Evolutionary conservation across 2,888 invertebrate genomes (phyloP), one percentile per base, ranked within the genome.

Genomic region (Drosophila macrospina): DNA sequence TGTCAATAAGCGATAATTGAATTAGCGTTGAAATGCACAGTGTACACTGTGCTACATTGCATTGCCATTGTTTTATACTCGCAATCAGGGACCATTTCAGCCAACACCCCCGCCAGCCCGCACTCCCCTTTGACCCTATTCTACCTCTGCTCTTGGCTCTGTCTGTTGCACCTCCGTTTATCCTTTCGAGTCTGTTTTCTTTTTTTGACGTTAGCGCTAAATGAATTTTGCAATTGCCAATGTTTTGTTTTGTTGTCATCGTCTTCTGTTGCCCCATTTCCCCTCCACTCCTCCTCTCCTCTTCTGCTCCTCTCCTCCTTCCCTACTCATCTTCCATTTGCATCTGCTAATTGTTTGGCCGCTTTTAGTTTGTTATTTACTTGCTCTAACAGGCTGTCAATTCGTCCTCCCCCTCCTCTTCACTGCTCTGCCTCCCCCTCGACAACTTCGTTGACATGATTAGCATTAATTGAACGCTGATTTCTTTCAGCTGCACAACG

Each of bases 1-100:
- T 87, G 86, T 88, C 89, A 89, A 88, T 89, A 89, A 88, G 81
- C 82, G 88, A 86, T 89, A 89, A 89, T 89, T 89, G 88, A 88
- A 89, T 89, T 89, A 89, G 76, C 77, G 77, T 69, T 80, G 75
- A 82, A 78, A 79, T 79, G 74, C 70, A 71, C 83, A 83, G 71
- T 72, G 69, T 78, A 72, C 80, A 77, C 80, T 82, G 80, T 72
- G 66, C 83, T 68, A 78, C 75, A 75, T 81, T 70, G 73, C 79
- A 75, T 54, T 74, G 74, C 45, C 59, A 70, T 75, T 75, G 76
- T 79, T 79, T 74, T 75, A 64, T 44, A 41, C 30, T 54, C 32
- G 13, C 80, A 80, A 71, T 71, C 82, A 69, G 61, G 54, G 45
- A 69, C 20, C 30, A 41, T 10, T 64, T 72, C 50, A 50, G 13